phyloP scores from a whole-genome alignment of 1,140 invertebrate species.

The Coptotermes formosanus region DNA sequence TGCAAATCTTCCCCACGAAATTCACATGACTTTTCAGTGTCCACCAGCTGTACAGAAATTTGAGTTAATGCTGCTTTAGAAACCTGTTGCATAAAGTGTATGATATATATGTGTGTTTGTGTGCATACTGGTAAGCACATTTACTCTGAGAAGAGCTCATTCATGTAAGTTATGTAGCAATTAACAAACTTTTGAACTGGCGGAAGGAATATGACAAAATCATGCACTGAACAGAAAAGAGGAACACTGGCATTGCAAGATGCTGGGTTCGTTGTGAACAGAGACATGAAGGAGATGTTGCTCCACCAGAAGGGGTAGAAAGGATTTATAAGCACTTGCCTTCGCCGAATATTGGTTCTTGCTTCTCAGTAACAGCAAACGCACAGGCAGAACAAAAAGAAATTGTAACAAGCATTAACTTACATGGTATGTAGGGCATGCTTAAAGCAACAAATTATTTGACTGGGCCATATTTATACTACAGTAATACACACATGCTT shows the following conservation, averaged over 20 bases:
- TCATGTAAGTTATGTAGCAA: neutral
- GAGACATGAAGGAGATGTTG: neutral
- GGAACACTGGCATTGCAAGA: constrained; percentile 18
- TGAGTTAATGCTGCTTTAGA: neutral
- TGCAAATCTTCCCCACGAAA: neutral
- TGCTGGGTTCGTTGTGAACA: neutral
- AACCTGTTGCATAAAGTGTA: neutral
- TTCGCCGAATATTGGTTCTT: constrained; percentile 11
- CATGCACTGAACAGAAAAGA: neutral
- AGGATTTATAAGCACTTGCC: neutral
- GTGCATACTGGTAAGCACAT: neutral
- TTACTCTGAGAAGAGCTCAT: neutral
- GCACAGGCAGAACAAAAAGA: neutral
- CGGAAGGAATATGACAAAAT: neutral
- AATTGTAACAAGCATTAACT: constrained; percentile 5
- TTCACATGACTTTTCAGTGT: neutral
- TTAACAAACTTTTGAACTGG: neutral
- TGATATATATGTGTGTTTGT: neutral
- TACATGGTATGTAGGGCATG: constrained; percentile 14
- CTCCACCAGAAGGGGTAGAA: neutral
- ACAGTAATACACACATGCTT: neutral
- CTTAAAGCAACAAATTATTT: neutral
- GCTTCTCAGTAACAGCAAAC: neutral
- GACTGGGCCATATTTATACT: neutral
- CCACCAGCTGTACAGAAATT: neutral